Base-by-base conservation (phyloP, 2,888 invertebrate genomes). In the Penaeus monodon region DNA sequence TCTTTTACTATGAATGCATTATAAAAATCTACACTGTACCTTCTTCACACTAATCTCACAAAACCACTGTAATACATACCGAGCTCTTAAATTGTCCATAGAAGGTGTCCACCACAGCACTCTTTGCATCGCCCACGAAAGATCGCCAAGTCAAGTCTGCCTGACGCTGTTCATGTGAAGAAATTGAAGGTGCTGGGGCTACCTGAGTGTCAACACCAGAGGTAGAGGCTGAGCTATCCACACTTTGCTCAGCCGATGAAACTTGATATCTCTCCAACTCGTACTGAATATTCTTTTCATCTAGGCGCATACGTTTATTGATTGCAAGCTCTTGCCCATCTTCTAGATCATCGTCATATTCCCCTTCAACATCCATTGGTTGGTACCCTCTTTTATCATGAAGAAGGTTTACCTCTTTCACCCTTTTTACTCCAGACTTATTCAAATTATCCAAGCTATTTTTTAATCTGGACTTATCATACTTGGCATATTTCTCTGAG, bases 401-500 rank as follows among this genome's bases (percentile, higher is more conserved):
- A 20, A 88, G 84, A 33, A 93, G 90, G 89, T 94, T 94, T 0
- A 93, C 93, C 85, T 94, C 94, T 90, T 94, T 94, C 78, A 94
- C 92, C 81, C 93, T 91, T 89, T 93, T 93, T 17, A 92, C 91
- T 66, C 89, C 89, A 84, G 86, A 80, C 66, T 83, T 84, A 70
- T 85, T 84, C 73, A 93, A 91, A 91, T 93, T 93, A 77, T 93
- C 92, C n/a, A 93, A 89, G 33, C 92, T 92, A 90, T 92, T 92
- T 88, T 92, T 91, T 64, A 92, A 91, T 76, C 91, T 90, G 29
- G 89, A 90, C 70, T 92, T 93, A 84, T 94, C 94, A 78, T 93
- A 93, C 88, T 93, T 94, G 29, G 92, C 91, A 91, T 93, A 94
- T 91, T 94, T 94, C 86, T 94, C 94, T 0, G 94, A 94, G 91